Percentiles rank a stretch among this genome's conserved stretches.
Conservation (phyloP, 1,140 invertebrate species). For the Tetranychus urticae region DNA sequence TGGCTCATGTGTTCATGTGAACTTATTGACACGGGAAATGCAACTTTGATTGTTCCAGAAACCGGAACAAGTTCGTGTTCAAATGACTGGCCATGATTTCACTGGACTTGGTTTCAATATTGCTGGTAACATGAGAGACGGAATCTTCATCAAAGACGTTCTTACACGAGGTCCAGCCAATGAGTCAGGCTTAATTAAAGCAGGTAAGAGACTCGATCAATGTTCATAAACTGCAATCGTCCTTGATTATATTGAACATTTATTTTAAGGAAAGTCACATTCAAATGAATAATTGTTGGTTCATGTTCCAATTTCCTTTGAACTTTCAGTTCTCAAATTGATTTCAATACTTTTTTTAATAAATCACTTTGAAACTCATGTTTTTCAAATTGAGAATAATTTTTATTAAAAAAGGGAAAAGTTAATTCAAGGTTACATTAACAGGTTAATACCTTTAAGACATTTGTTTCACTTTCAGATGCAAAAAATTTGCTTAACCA, state of each 20-base stretch:
- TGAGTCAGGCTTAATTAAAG: constrained; percentile 50
- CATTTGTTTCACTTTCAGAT: too few species aligned
- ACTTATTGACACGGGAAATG: neutral
- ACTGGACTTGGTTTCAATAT: constrained; percentile 63
- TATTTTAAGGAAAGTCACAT: too few species aligned
- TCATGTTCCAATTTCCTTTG: too few species aligned
- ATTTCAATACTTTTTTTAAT: too few species aligned
- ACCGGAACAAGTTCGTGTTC: neutral
- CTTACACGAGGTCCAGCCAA: constrained; percentile 60
- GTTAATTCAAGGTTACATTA: too few species aligned
- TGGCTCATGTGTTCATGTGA: neutral
- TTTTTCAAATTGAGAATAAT: too few species aligned
- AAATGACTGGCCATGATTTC: constrained; percentile 6
- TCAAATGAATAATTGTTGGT: too few species aligned
- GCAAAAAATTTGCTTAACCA: too few species aligned
- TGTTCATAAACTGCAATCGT: neutral
- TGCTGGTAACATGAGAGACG: constrained; percentile 62
- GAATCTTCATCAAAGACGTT: constrained; percentile 64
- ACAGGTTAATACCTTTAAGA: too few species aligned
- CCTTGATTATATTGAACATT: neutral
- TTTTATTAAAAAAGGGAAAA: too few species aligned
- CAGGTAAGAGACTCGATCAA: constrained; percentile 32
- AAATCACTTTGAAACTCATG: too few species aligned
- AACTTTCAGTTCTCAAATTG: too few species aligned
- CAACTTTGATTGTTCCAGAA: neutral